These are phyloP conservation scores for Hyppa rectilinea DNA, from an alignment of 2,888 invertebrate genomes.

Conservation along the genomic window DNA sequence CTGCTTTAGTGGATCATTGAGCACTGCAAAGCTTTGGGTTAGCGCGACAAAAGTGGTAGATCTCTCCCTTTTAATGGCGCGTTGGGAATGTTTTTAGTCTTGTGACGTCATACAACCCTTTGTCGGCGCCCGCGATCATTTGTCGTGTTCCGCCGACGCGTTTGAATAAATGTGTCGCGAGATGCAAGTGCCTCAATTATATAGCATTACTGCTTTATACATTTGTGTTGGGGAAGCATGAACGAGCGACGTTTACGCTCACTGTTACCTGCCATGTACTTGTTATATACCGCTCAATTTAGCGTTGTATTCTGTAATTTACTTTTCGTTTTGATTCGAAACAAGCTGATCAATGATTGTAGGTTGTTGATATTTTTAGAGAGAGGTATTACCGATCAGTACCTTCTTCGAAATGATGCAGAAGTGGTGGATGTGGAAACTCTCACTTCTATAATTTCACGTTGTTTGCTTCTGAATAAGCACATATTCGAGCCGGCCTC, in stretches of 20 bases:
- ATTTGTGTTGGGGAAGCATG: slow-evolving; percentile 44
- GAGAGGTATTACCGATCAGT: background rate
- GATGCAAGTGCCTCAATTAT: slow-evolving; percentile 64
- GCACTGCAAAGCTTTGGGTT: slow-evolving; percentile 82
- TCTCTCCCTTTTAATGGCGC: slow-evolving; percentile 74
- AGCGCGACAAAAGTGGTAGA: slow-evolving; percentile 73
- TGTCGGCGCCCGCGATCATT: slow-evolving; percentile 66
- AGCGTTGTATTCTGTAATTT: slow-evolving; percentile 7
- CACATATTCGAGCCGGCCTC: slow-evolving; percentile 14
- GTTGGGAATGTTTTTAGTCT: slow-evolving; percentile 78
- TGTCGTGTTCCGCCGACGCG: slow-evolving; percentile 66
- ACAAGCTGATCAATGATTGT: background rate
- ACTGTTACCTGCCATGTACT: slow-evolving; percentile 31
- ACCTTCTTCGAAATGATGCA: background rate
- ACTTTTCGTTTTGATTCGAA: slow-evolving; percentile 2
- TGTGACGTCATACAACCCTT: slow-evolving; percentile 69
- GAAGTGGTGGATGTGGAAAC: background rate
- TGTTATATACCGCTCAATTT: slow-evolving; percentile 37
- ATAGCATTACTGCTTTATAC: slow-evolving; percentile 58
- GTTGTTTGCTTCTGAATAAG: slow-evolving; percentile 1
- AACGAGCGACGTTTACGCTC: slow-evolving; percentile 43
- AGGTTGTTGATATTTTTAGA: background rate
- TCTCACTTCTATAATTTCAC: slow-evolving; percentile 15
- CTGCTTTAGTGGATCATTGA: slow-evolving; percentile 67
- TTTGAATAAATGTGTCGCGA: slow-evolving; percentile 69